phyloP scores from a whole-genome alignment of 2,113 vertebrate genomes.

The rat (Rattus norvegicus) region DNA sequence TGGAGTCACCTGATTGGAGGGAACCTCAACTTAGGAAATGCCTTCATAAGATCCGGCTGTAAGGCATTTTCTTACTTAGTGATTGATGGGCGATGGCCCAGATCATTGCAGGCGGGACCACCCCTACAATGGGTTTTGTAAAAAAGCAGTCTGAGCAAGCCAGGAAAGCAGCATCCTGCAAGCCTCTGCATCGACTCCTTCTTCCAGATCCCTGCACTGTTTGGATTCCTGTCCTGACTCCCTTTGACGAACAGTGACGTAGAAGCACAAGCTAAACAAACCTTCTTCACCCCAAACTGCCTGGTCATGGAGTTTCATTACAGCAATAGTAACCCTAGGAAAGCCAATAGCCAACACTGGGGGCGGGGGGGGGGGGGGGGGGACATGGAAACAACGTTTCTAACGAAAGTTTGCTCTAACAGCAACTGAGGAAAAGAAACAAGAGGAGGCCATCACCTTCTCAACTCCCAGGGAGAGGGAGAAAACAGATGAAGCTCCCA shows the following conservation, averaged over 20 bases:
- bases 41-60: background rate
- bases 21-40: too few species aligned
- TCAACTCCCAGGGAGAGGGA: background rate
- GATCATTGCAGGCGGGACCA: background rate
- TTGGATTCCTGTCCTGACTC: background rate
- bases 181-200: background rate
- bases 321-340: background rate
- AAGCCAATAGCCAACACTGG: background rate
- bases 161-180: background rate
- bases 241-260: background rate
- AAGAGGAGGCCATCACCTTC: background rate
- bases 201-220: background rate
- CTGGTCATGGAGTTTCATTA: background rate
- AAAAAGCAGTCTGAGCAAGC: background rate
- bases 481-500: background rate
- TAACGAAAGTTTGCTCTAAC: background rate
- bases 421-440: background rate
- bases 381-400: background rate
- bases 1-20: background rate
- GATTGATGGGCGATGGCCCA: background rate
- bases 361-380: rapidly evolving
- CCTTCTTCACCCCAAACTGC: background rate
- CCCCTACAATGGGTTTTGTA: background rate
- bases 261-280: too few species aligned
- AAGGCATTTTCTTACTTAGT: background rate